phyloP scores from a whole-genome alignment of 2,888 invertebrate genomes.

The Tetranychus piercei region DNA sequence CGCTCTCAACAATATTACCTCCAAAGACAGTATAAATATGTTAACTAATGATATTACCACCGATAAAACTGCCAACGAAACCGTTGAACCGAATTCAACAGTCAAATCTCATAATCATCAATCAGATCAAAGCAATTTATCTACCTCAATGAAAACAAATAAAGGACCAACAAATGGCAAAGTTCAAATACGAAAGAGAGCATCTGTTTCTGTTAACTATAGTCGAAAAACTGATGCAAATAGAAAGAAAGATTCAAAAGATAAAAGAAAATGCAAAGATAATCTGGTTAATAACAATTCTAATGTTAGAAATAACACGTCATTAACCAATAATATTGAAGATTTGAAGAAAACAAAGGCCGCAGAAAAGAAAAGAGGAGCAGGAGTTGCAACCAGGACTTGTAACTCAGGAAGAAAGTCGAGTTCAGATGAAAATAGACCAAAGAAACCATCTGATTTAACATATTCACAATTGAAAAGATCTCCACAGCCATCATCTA shows the following conservation, averaged over 20 bases:
- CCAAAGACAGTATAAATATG: not conserved
- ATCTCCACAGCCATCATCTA: not conserved
- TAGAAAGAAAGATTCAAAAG: not conserved
- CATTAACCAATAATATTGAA: not conserved
- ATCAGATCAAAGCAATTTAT: not conserved
- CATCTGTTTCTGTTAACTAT: not conserved
- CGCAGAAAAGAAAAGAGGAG: not conserved
- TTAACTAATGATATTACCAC: not conserved
- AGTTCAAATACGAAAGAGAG: not conserved
- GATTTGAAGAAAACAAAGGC: not conserved
- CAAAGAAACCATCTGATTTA: not conserved
- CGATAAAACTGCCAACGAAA: not conserved
- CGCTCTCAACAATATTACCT: constrained; percentile 6
- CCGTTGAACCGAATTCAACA: not conserved
- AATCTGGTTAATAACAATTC: not conserved
- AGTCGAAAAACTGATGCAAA: not conserved
- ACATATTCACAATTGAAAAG: not conserved
- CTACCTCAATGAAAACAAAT: not conserved
- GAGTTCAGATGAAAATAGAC: not conserved
- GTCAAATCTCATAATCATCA: not conserved
- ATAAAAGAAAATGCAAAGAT: not conserved
- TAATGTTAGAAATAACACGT: not conserved
- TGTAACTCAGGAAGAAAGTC: not conserved
- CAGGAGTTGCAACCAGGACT: not conserved
- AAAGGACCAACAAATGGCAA: not conserved